These are phyloP conservation scores for Ploceus nigricollis DNA, from an alignment of 2,113 vertebrate genomes.

Conservation along the genomic window DNA sequence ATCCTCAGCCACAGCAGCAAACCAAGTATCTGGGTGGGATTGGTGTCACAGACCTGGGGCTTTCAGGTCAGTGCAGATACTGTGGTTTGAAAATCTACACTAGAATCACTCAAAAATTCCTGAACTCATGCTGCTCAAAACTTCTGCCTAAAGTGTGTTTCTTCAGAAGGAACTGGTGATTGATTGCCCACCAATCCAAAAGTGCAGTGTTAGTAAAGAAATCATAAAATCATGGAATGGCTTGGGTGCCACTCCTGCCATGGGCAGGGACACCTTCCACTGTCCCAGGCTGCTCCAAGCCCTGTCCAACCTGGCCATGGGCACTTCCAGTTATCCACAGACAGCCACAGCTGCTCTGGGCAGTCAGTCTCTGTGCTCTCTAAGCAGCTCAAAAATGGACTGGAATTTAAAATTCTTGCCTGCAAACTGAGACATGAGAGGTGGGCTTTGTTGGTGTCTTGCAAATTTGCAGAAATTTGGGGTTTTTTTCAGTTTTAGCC, in stretches of 20 bases:
- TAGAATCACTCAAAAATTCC: neutral
- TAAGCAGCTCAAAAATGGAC: neutral
- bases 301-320: neutral
- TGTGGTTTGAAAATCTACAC: neutral
- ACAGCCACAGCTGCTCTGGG: neutral
- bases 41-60: neutral
- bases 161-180: neutral
- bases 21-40: neutral
- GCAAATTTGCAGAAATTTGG: neutral
- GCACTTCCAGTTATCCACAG: rapidly evolving
- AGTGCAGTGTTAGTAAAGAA: no score
- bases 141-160: neutral
- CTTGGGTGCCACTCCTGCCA: neutral
- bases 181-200: rapidly evolving
- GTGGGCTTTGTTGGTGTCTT: neutral
- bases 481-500: neutral
- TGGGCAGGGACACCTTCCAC: neutral
- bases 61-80: neutral
- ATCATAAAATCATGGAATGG: neutral
- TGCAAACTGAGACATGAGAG: rapidly evolving
- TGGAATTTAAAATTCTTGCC: neutral
- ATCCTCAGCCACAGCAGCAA: neutral
- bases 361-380: no score
- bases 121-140: neutral
- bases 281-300: neutral